Base-by-base conservation (phyloP, 2,888 invertebrate genomes). In the Andrena marginata region DNA sequence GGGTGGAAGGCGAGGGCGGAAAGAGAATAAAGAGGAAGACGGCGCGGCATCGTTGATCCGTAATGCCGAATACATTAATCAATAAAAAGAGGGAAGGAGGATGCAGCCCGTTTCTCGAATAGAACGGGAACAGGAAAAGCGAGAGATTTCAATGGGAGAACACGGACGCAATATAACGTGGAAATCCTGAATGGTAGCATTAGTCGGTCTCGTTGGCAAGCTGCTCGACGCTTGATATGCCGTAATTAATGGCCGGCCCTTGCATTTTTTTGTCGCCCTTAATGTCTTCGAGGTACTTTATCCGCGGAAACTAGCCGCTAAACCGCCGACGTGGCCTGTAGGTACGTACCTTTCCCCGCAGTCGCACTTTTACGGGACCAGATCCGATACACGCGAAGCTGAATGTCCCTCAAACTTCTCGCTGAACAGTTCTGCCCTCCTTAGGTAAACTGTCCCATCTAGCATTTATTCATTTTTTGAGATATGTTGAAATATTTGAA, bases 11-110 rank as follows among this genome's bases (percentile, higher is more conserved):
- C 26, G 68, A 77, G 62, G 62, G 29, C 48, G 78, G 81, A 85
- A 75, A 67, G 72, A n/a, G 75, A 80, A 77, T 80, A 80, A 65
- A 70, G 85, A 76, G 82, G 75, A 85, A 87, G 80, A 62, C 78
- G 60, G 84, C 85, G 80, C n/a, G n/a, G n/a, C 87, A 82, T 80
- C 83, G 87, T 84, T 80, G 79, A 87, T 87, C 87, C 82, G 82
- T 84, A 87, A 84, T 85, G 84, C 86, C 86, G 86, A 87, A 87
- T 86, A 82, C 85, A 84, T 87, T 87, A 87, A 87, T 87, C 87
- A 87, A 87, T 87, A 87, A 86, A 80, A 82, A 84, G 82, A 82
- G 75, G 60, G 8, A 26, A 26, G 42, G 42, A 42, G 42, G 42
- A 42, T 42, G 63, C 74, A 48, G 78, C 31, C 80, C 78, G 83